A percentile compares a stretch with the other conserved stretches of the same genome.
Conservation (phyloP, 2,888 invertebrate genomes). For the Spatulosminthurus flaviceps region DNA sequence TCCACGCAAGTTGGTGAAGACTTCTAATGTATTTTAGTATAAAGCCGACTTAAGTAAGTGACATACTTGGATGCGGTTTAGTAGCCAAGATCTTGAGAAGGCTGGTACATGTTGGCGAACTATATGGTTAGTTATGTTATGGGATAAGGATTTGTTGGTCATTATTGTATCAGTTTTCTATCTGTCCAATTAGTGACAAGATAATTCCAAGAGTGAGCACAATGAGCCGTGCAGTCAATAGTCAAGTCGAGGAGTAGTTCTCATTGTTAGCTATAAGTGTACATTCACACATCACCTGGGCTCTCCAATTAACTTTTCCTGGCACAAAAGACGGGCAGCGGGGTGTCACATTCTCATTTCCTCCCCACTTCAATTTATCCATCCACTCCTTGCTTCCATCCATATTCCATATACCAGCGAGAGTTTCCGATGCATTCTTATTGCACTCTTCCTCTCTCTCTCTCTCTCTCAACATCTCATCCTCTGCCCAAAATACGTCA, state of each 20-base stretch:
- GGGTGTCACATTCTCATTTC: conserved; percentile 52
- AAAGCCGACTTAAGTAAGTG: no score
- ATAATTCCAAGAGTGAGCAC: conserved; percentile 40
- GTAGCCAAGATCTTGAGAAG: no score
- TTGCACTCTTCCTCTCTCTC: no score
- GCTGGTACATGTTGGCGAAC: no score
- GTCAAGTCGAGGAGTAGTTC: conserved; percentile 26
- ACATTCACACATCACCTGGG: conserved; percentile 50
- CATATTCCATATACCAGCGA: not conserved
- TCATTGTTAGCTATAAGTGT: conserved; percentile 29
- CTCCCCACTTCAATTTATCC: conserved; percentile 39
- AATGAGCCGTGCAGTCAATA: conserved; percentile 30
- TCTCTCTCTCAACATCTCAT: no score
- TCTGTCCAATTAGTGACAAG: conserved; percentile 49
- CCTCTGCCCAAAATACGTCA: no score
- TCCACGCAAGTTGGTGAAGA: no score
- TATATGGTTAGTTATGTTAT: no score
- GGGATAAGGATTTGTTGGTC: not conserved
- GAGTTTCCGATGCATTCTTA: not conserved
- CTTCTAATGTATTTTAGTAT: no score
- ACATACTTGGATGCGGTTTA: no score
- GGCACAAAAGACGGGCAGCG: conserved; percentile 48
- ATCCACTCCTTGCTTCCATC: not conserved
- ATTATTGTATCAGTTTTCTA: conserved; percentile 51
- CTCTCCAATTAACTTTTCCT: conserved; percentile 53